Base-by-base conservation (phyloP, 2,113 vertebrate genomes). In the Albula glossodonta region DNA sequence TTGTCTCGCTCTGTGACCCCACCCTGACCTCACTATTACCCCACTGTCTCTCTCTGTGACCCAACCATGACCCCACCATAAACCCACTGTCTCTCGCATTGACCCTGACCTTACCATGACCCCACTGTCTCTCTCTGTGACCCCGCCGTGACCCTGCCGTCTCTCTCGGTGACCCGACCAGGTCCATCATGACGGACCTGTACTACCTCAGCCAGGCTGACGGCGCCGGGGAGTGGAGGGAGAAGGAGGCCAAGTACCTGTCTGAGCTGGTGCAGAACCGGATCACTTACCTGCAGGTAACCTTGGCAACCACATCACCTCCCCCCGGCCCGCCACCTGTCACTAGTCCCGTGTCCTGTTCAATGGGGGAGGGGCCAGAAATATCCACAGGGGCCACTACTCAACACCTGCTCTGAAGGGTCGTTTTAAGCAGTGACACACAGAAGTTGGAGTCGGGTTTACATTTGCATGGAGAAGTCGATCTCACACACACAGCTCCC, bases 181-280 rank as follows among this genome's bases (percentile, higher is more conserved):
- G 97, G 92, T 97, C 97, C 82, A 94, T 98, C 90, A 97, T 98
- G 96, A 97, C 95, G 0, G 97, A 98, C 93, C 94, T 98, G 87
- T 96, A 97, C 96, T 96, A 97, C 94, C 96, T 98, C 95, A 97
- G 97, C 94, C 96, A 97, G 94, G 96, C 95, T 89, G 97, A 97
- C 89, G 97, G 97, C 90, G 97, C 96, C 81, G 97, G 96, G 89
- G 96, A 96, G 0, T 97, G 97, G 97, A 92, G 97, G 90, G 96
- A 97, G 90, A 97, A 95, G 91, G 97, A 98, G 89, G 96, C 97
- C 93, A 96, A 95, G 94, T 96, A 97, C 89, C 94, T 98, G 89
- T 96, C 96, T 81, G 95, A 97, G 12, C 91, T 97, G 90, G 97
- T 97, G 70, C 97, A 98, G 90, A 95, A 96, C 90, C 96, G 97